A percentile compares a stretch with the other conserved stretches of the same genome.
Evolutionary conservation across 2,888 invertebrate genomes (phyloP).

Genomic region (Nineta flava): DNA sequence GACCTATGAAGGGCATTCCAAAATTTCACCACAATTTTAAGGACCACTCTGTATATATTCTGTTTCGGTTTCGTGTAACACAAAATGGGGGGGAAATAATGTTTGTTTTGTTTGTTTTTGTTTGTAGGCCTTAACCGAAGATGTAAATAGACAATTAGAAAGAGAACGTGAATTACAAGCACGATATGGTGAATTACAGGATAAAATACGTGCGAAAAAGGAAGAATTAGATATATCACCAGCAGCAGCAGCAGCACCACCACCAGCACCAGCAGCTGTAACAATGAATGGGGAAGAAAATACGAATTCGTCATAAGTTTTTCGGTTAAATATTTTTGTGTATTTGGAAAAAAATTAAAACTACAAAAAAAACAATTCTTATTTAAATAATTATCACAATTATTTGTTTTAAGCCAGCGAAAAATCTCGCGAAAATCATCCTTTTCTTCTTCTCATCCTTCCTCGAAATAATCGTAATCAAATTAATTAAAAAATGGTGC

Average conservation of each 20-base stretch:
- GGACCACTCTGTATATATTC: too few species aligned
- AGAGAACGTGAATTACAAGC: slow-evolving; percentile 78
- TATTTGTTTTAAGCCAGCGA: neutral
- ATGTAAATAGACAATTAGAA: slow-evolving; percentile 82
- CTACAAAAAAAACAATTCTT: neutral
- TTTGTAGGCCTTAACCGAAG: slow-evolving; percentile 67
- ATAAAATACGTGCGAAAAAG: slow-evolving; percentile 28
- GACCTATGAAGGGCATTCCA: too few species aligned
- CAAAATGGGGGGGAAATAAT: too few species aligned
- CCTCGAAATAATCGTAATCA: too few species aligned
- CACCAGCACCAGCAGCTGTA: neutral
- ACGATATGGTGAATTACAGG: slow-evolving; percentile 60
- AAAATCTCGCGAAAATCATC: too few species aligned
- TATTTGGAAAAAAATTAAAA: neutral
- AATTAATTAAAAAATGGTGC: too few species aligned
- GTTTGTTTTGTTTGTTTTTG: too few species aligned
- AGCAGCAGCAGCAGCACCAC: too few species aligned
- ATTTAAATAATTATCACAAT: neutral
- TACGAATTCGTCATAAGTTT: neutral
- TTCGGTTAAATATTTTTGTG: neutral
- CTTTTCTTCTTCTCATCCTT: too few species aligned
- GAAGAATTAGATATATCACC: neutral
- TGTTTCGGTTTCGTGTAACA: too few species aligned
- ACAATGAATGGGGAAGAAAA: neutral
- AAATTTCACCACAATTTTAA: too few species aligned